Base-by-base conservation (phyloP, 2,888 invertebrate species). In the Aphidoletes aphidimyza region DNA sequence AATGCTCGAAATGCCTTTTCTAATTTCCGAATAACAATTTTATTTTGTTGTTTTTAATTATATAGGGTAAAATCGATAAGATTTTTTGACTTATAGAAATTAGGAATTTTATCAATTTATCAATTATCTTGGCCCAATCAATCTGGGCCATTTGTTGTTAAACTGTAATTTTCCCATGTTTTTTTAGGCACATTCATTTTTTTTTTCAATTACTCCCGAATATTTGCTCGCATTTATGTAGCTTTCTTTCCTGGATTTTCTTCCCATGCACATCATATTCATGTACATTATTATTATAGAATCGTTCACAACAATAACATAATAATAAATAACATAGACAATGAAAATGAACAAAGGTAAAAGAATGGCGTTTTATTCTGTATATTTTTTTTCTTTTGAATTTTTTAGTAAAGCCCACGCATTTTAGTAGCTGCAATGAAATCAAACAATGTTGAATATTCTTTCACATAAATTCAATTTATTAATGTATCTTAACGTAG, bases 401-500 rank as follows among this genome's bases (percentile, higher is more conserved):
- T 47, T 47, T 47, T 54, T 54, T 54, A 22, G n/a, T n/a, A n/a
- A n/a, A n/a, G n/a, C n/a, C n/a, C n/a, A n/a, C n/a, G n/a, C n/a
- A n/a, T n/a, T 54, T 54, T 22, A 54, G n/a, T 3, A 22, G 2
- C 3, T 22, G 22, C 6, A 54, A 54, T 2, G 47, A 17, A 47
- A 54, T 54, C 5, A n/a, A n/a, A n/a, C n/a, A n/a, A n/a, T n/a
- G n/a, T n/a, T n/a, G n/a, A n/a, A n/a, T n/a, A n/a, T n/a, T n/a
- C n/a, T n/a, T n/a, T 42, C 42, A 42, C 8, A 42, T 9, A 42
- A 9, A 42, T 42, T 42, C 42, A 14, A 14, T 42, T 42, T 42
- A 42, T 42, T 42, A 54, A 47, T 8, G 34, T 42, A 49, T 47
- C 37, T 26, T 34, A 83, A 54, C n/a, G 22, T 93, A 34, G 22